Percentiles rank a stretch among this genome's conserved stretches.
phyloP scores from a whole-genome alignment of 2,113 vertebrate species.

The Catagonus wagneri region DNA sequence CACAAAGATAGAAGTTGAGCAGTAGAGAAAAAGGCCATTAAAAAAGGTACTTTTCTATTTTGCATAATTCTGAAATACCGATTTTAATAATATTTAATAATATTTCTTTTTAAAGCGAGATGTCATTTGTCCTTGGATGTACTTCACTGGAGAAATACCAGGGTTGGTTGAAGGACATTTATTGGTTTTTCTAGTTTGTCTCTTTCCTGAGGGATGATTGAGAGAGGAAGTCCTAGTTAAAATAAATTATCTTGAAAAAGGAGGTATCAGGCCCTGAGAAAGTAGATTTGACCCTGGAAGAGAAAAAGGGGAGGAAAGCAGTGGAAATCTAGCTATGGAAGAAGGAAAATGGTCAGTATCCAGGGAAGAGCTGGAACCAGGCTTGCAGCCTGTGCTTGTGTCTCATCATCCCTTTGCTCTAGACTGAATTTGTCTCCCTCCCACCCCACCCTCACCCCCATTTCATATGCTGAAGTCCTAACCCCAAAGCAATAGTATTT shows the following conservation, averaged over 20 bases:
- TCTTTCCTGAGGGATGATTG: neutral
- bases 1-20: neutral
- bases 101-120: constrained; percentile 34
- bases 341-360: neutral
- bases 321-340: neutral
- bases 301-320: neutral
- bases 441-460: neutral
- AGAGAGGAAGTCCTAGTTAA: neutral
- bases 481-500: neutral
- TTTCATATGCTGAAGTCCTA: neutral
- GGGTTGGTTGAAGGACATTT: neutral
- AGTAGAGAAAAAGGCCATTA: neutral
- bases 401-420: neutral
- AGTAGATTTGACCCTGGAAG: neutral
- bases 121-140: neutral
- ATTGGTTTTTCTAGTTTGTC: neutral
- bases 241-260: constrained; percentile 44
- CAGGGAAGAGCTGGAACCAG: neutral
- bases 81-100: constrained; percentile 27
- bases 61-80: neutral
- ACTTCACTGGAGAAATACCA: neutral
- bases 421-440: neutral
- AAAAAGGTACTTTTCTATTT: neutral
- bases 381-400: neutral
- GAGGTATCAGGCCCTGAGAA: neutral